Evolutionary conservation across 2,113 vertebrate species (phyloP).

Genomic region (Mormyrus iriodes): DNA sequence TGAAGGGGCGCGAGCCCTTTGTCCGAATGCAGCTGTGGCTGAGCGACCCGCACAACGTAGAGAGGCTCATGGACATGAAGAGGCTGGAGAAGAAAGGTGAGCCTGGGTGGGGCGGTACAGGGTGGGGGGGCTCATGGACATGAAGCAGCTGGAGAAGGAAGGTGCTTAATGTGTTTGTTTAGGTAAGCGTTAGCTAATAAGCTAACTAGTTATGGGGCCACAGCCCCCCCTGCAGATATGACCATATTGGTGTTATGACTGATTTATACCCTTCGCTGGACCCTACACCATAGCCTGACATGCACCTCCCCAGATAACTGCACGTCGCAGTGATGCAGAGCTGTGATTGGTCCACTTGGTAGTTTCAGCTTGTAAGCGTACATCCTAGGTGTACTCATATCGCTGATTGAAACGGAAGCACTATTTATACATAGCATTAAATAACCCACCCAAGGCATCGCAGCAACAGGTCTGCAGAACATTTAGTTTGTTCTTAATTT

Average conservation of each 20-base stretch:
- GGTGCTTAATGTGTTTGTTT: no score
- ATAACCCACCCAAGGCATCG: not conserved
- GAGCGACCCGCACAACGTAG: constrained; percentile 90
- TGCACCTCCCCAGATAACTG: not conserved
- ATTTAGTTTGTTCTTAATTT: not conserved
- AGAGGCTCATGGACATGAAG: constrained; percentile 96
- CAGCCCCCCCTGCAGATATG: no score
- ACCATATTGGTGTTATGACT: no score
- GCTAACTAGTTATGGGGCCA: no score
- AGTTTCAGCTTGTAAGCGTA: not conserved
- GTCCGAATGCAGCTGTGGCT: constrained; percentile 91
- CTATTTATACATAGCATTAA: not conserved
- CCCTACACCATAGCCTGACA: no score
- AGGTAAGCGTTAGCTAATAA: no score
- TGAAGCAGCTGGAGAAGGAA: no score
- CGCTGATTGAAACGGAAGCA: not conserved
- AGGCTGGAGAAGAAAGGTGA: constrained; percentile 94
- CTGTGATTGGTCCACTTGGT: not conserved
- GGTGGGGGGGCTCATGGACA: not conserved
- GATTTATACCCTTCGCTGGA: no score
- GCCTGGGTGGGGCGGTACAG: no score
- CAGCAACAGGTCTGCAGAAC: not conserved
- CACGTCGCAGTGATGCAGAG: not conserved
- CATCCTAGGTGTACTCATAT: not conserved
- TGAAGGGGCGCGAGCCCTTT: constrained; percentile 84